Conservation (phyloP, 2,113 vertebrate species). For the Takifugu bimaculatus region DNA sequence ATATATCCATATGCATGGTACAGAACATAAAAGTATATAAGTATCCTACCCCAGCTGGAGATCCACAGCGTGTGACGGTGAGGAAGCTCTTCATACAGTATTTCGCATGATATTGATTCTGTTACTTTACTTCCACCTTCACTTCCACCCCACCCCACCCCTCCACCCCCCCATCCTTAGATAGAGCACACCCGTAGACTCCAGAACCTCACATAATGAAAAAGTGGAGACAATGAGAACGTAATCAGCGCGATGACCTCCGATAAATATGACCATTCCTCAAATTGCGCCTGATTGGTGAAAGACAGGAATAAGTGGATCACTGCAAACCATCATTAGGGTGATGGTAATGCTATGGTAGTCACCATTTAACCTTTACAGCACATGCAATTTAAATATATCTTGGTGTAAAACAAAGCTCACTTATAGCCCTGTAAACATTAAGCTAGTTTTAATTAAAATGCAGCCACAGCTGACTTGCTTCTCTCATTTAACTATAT, state of each 20-base stretch:
- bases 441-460: constrained; percentile 47
- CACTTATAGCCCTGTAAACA: constrained; percentile 17
- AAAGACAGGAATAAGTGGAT: constrained; percentile 9
- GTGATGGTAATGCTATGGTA: constrained; percentile 40
- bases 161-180: constrained; percentile 22
- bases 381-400: too few relatives aligned
- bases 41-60: neutral
- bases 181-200: constrained; percentile 53
- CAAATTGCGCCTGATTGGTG: constrained; percentile 15
- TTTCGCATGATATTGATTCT: constrained; percentile 87
- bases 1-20: neutral
- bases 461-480: constrained; percentile 9
- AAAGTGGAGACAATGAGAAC: constrained; percentile 4
- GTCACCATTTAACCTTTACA: constrained; percentile 10
- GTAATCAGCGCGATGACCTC: constrained; percentile 46
- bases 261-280: constrained; percentile 8
- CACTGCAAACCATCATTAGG: constrained; percentile 23
- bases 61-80: constrained; percentile 77
- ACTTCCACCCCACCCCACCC: constrained; percentile 44
- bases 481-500: neutral
- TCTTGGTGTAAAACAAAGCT: too few relatives aligned
- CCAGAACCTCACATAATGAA: neutral
- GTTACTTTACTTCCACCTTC: constrained; percentile 50
- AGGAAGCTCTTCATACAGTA: constrained; percentile 78
- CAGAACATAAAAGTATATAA: neutral